Evolutionary conservation across 2,888 invertebrate species (phyloP).

Genomic region (Oligia strigilis): DNA sequence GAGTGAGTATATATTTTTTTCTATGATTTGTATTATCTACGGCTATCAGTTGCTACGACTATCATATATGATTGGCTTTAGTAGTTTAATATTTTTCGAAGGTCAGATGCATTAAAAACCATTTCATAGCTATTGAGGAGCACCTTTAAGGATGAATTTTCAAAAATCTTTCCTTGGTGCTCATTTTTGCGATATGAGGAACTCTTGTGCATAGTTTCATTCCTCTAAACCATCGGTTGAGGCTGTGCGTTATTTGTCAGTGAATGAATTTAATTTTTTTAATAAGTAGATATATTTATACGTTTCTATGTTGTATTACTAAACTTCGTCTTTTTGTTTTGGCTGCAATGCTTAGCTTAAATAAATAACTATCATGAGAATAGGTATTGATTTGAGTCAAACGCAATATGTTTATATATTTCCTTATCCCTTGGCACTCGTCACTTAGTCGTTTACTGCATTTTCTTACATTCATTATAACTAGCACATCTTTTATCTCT

Average conservation of each 20-base stretch:
- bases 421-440: neutral
- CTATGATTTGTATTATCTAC: neutral
- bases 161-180: neutral
- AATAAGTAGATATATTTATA: neutral
- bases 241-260: neutral
- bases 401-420: neutral
- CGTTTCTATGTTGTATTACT: neutral
- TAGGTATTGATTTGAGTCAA: neutral
- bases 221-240: no score
- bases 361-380: neutral
- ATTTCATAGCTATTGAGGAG: neutral
- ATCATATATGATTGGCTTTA: neutral
- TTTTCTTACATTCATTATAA: neutral
- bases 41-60: neutral
- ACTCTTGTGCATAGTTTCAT: neutral
- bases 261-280: neutral
- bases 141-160: no score
- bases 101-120: neutral
- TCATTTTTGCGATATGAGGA: neutral
- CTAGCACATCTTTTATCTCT: neutral
- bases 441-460: neutral
- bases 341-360: neutral
- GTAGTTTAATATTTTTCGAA: neutral
- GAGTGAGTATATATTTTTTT: conserved; percentile 25
- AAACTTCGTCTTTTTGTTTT: neutral